phyloP scores from a whole-genome alignment of 2,113 vertebrate species.

The Tylochromis polylepis region DNA sequence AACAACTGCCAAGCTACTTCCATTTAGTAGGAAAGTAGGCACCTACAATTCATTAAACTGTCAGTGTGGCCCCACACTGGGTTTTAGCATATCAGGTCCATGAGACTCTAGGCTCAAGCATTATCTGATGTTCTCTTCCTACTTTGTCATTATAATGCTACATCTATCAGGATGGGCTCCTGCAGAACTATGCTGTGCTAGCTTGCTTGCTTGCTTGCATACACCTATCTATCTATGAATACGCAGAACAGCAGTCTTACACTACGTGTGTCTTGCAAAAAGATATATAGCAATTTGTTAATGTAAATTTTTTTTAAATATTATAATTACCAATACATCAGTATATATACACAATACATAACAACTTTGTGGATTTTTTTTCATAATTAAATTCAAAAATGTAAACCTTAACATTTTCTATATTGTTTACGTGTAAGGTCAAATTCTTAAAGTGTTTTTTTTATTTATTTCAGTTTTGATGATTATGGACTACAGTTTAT shows the following conservation, averaged over 20 bases:
- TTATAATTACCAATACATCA: too few species aligned
- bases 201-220: neutral
- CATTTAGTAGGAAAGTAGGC: neutral
- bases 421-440: too few species aligned
- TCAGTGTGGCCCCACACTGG: neutral
- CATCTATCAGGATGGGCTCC: slow-evolving; percentile 26
- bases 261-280: neutral
- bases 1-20: neutral
- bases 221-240: neutral
- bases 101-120: slow-evolving; percentile 9
- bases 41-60: slow-evolving; percentile 26
- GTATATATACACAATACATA: too few species aligned
- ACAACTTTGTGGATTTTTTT: neutral
- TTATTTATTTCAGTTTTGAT: neutral
- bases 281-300: neutral
- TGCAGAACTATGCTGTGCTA: slow-evolving; percentile 1
- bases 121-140: slow-evolving; percentile 26
- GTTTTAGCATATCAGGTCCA: slow-evolving; percentile 24
- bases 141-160: slow-evolving; percentile 28
- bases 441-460: too few species aligned
- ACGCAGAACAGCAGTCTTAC: neutral
- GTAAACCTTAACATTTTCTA: neutral
- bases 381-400: neutral
- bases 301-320: neutral
- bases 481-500: neutral